Percentiles rank a stretch among this genome's conserved stretches.
phyloP scores from a whole-genome alignment of 2,888 invertebrate species.

The Germaria angustata region DNA sequence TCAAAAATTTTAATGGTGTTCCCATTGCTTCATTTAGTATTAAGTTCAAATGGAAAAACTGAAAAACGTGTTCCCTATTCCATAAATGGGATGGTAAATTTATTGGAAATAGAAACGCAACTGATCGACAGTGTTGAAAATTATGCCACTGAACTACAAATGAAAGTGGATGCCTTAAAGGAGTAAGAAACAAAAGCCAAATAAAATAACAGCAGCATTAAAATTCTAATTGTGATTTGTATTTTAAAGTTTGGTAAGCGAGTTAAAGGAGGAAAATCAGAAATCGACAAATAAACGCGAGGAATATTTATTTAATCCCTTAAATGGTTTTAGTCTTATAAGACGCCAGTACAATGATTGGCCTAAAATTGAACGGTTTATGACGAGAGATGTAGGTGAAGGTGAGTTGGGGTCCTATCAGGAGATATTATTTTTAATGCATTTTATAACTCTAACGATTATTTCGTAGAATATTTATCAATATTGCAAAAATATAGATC shows the following conservation, averaged over 20 bases:
- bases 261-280: constrained; percentile 70
- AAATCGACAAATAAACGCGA: constrained; percentile 68
- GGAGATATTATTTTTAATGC: too few species aligned
- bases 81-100: constrained; percentile 72
- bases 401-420: constrained; percentile 58
- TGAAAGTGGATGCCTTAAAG: constrained; percentile 68
- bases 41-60: constrained; percentile 1
- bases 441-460: too few species aligned
- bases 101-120: constrained; percentile 70
- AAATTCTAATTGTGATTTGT: not conserved
- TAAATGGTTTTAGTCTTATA: constrained; percentile 73
- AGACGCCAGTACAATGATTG: constrained; percentile 75
- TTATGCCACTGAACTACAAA: constrained; percentile 71
- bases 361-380: constrained; percentile 72
- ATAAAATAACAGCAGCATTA: not conserved
- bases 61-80: constrained; percentile 73
- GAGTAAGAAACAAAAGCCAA: too few species aligned
- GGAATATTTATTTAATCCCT: constrained; percentile 74
- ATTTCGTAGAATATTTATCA: too few species aligned
- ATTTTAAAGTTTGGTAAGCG: constrained; percentile 67
- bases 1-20: not conserved
- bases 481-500: constrained; percentile 55
- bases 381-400: constrained; percentile 70
- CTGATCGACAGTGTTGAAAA: constrained; percentile 72
- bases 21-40: not conserved